Evolutionary conservation across 1,140 invertebrate species (phyloP).

Genomic region (Amphibalanus amphitrite): DNA sequence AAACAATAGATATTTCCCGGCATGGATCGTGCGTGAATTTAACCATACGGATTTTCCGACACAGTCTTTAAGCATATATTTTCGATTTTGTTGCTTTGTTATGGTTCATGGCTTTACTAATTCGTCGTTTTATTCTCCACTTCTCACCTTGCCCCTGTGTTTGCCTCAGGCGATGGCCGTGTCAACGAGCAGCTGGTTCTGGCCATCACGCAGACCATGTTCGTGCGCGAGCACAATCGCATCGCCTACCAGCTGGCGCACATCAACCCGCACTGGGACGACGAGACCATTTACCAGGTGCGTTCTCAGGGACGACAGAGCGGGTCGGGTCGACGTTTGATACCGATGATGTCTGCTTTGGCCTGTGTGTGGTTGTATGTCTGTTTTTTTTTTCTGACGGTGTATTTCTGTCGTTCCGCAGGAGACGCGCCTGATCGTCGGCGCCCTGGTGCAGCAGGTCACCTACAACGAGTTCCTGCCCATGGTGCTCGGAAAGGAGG

Average conservation of each 20-base stretch:
- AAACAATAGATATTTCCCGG: too few relatives aligned
- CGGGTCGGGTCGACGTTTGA: slow-evolving; percentile 75
- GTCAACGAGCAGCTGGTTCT: slow-evolving; percentile 80
- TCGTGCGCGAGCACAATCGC: slow-evolving; percentile 57
- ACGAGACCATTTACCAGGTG: slow-evolving; percentile 76
- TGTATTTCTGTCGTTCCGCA: too few relatives aligned
- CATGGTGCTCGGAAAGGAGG: slow-evolving; percentile 76
- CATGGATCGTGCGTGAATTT: too few relatives aligned
- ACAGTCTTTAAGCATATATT: too few relatives aligned
- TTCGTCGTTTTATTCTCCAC: too few relatives aligned
- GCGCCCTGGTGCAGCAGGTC: slow-evolving; percentile 80
- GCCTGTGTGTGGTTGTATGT: too few relatives aligned
- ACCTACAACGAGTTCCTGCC: slow-evolving; percentile 90
- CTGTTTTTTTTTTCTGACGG: too few relatives aligned
- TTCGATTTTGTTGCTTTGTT: too few relatives aligned
- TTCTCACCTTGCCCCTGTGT: too few relatives aligned
- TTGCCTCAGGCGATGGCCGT: slow-evolving; percentile 78
- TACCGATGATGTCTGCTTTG: too few relatives aligned
- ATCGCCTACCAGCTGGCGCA: slow-evolving; percentile 51
- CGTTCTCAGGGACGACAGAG: slow-evolving; percentile 51
- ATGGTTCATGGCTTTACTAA: too few relatives aligned
- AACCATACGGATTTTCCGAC: too few relatives aligned
- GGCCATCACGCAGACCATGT: slow-evolving; percentile 74
- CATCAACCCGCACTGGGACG: slow-evolving; percentile 87
- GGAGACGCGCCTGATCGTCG: slow-evolving; percentile 71